Base-by-base conservation (phyloP, 2,113 vertebrate genomes). In the Cynocephalus volans region DNA sequence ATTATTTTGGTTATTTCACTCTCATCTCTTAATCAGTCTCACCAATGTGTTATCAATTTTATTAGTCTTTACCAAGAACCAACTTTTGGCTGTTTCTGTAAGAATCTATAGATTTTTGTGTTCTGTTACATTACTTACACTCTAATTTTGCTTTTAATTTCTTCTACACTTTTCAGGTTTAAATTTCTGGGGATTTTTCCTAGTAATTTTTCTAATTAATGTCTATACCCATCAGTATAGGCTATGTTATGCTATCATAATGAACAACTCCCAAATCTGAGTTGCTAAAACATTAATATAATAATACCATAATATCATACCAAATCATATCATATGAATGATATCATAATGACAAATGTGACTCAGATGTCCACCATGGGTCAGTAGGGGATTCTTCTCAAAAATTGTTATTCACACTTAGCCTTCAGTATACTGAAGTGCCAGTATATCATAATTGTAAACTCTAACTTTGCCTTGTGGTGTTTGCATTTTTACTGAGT, bases 401-500 rank as follows among this genome's bases (percentile, higher is more conserved):
- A 41, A 86, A 17, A 60, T 67, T 15, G 76, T 83, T 88, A 26
- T 64, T 48, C 8, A 14, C 5, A 23, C 14, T 48, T 12, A 56
- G 17, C 7, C 24, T 60, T 33, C 21, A n/a, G 13, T 58, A 31
- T 9, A 80, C 24, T 24, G 33, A 70, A 85, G 11, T 15, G 15
- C 24, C 58, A 90, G 2, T 14, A 24, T 54, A 45, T 80, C 24
- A 24, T 60, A 80, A 79, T 24, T 69, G 10, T 85, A 88, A 85
- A 60, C 79, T 52, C n/a, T 69, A 79, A 73, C 23, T 93, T 96
- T 96, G 36, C 58, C 48, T 65, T 93, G 23, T 86, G 13, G 58
- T 73, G 24, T 41, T 93, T 54, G 5, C 10, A 87, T 81, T 89
- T 79, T 93, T 88, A 73, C 17, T 67, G 31, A 79, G 41, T 28